phyloP scores from a whole-genome alignment of 2,888 invertebrate species.

The Chloroclysta siterata region DNA sequence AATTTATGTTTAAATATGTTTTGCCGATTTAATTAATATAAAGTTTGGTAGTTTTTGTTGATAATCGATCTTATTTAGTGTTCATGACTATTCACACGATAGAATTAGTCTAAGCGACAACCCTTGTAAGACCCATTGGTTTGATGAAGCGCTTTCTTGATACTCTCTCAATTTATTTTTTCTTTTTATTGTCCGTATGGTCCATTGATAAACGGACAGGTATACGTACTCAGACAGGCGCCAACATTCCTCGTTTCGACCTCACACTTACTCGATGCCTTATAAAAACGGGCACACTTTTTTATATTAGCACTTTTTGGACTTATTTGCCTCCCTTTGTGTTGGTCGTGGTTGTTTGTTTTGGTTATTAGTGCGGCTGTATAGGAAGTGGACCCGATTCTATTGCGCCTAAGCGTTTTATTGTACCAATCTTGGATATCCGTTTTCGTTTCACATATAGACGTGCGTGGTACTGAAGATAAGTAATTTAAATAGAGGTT shows the following conservation, averaged over 20 bases:
- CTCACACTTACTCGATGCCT: conserved; percentile 82
- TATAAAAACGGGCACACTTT: conserved; percentile 83
- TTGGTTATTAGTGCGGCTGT: conserved; percentile 81
- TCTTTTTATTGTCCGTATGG: conserved; percentile 74
- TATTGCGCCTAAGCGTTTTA: conserved; percentile 83
- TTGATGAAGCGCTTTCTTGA: conserved; percentile 83
- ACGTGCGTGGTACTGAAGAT: conserved; percentile 51
- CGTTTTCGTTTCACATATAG: conserved; percentile 65
- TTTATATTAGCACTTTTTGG: conserved; percentile 83
- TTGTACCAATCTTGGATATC: conserved; percentile 80
- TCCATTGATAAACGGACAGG: conserved; percentile 85
- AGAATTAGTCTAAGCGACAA: conserved; percentile 58
- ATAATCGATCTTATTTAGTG: background rate
- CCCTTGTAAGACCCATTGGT: conserved; percentile 78
- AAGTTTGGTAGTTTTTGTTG: no score
- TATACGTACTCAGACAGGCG: conserved; percentile 85
- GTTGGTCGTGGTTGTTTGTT: conserved; percentile 79
- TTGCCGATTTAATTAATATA: no score
- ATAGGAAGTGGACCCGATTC: conserved; percentile 83
- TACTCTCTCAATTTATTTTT: conserved; percentile 72
- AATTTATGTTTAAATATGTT: no score
- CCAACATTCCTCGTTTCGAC: conserved; percentile 84
- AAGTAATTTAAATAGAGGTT: conserved; percentile 56
- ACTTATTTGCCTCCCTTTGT: conserved; percentile 81
- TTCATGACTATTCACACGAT: background rate